Conservation (phyloP, 1,140 invertebrate species). For the Euwallacea fornicatus region DNA sequence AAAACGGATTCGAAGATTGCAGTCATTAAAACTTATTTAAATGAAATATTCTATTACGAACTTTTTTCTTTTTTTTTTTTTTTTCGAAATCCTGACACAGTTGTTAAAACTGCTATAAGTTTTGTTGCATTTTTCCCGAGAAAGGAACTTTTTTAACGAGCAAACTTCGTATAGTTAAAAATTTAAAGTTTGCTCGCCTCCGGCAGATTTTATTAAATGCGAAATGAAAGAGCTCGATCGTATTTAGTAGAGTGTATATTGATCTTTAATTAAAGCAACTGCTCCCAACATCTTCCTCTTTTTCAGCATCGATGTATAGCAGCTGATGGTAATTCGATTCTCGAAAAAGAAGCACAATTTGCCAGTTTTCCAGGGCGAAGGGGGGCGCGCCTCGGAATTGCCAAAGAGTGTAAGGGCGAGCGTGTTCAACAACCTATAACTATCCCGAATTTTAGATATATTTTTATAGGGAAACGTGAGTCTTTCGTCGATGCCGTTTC, state of each 20-base stretch:
- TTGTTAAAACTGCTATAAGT: too few relatives aligned
- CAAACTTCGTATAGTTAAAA: slow-evolving; percentile 23
- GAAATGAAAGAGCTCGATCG: not conserved
- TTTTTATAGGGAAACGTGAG: slow-evolving; percentile 28
- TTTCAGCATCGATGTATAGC: not conserved
- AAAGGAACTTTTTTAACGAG: slow-evolving; percentile 18
- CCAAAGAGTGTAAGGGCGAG: slow-evolving; percentile 14
- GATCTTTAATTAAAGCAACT: slow-evolving; percentile 2
- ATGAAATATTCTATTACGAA: too few relatives aligned
- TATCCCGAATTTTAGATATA: slow-evolving; percentile 25
- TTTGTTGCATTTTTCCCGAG: not conserved
- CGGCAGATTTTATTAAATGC: too few relatives aligned
- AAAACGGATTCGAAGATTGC: too few relatives aligned
- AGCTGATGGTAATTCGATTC: too few relatives aligned
- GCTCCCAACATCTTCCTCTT: not conserved
- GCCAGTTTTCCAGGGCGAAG: not conserved
- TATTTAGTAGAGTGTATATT: not conserved
- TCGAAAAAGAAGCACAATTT: not conserved
- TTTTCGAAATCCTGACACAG: too few relatives aligned
- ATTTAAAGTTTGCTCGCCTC: slow-evolving; percentile 13
- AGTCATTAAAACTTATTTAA: too few relatives aligned
- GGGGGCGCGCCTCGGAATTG: slow-evolving; percentile 16
- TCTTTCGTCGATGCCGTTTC: slow-evolving; percentile 17
- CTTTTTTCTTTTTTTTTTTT: too few relatives aligned
- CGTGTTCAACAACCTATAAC: slow-evolving; percentile 34